Evolutionary conservation across 1,140 invertebrate species (phyloP).

Genomic region (Mya arenaria): DNA sequence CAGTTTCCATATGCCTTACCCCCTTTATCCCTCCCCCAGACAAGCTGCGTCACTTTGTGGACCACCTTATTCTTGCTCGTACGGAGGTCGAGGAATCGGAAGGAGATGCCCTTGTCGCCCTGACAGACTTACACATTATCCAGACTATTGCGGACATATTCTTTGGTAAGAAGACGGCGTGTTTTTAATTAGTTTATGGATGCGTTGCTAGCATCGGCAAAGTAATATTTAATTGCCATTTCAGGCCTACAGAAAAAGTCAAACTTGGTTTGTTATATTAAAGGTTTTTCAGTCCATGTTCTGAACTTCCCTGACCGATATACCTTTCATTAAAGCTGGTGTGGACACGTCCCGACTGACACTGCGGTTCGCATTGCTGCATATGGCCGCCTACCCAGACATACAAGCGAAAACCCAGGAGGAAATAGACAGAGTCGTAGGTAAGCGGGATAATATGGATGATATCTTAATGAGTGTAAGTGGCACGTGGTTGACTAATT

Average conservation of each 20-base stretch:
- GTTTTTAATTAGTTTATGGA: too few relatives aligned
- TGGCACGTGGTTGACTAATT: too few relatives aligned
- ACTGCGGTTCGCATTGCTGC: constrained; percentile 19
- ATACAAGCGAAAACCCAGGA: constrained; percentile 47
- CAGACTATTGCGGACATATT: constrained; percentile 29
- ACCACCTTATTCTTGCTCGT: constrained; percentile 17
- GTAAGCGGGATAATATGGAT: constrained; percentile 21
- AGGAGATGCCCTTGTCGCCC: background rate
- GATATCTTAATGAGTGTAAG: too few relatives aligned
- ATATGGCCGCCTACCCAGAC: constrained; percentile 40
- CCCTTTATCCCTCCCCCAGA: background rate
- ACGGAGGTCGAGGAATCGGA: constrained; percentile 3
- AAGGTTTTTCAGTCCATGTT: too few relatives aligned
- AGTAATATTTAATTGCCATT: too few relatives aligned
- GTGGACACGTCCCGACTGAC: constrained; percentile 35
- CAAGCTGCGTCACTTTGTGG: constrained; percentile 15
- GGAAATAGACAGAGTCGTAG: constrained; percentile 45
- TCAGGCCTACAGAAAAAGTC: too few relatives aligned
- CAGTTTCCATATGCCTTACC: background rate
- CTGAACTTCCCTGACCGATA: background rate
- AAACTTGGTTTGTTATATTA: too few relatives aligned
- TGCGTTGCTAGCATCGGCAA: too few relatives aligned
- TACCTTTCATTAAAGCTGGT: constrained; percentile 47
- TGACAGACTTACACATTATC: constrained; percentile 19
- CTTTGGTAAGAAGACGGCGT: too few relatives aligned